Percentiles rank a stretch among this genome's conserved stretches.
phyloP scores from a whole-genome alignment of 2,888 invertebrate species.

The Microctonus aethiopoides region DNA sequence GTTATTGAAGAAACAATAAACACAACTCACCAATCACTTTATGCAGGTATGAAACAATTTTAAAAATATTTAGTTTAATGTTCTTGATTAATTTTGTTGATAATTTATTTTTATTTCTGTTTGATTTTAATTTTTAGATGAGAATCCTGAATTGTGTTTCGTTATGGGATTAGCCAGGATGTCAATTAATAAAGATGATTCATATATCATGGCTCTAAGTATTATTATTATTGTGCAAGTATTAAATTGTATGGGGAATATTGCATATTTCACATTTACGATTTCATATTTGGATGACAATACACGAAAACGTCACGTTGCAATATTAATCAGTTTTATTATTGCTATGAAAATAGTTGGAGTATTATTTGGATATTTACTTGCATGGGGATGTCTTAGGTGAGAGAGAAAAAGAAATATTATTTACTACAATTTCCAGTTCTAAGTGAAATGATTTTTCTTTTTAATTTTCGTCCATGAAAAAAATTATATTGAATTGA shows the following conservation, averaged over 20 bases:
- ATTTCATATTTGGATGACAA: constrained; percentile 75
- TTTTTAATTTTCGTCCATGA: not conserved
- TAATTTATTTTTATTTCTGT: not conserved
- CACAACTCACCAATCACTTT: constrained; percentile 51
- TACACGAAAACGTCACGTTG: constrained; percentile 68
- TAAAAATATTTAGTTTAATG: too few relatives aligned
- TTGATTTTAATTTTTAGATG: constrained; percentile 45
- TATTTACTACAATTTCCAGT: too few relatives aligned
- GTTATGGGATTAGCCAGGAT: constrained; percentile 42
- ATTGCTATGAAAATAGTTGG: constrained; percentile 56
- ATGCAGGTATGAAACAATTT: constrained; percentile 58
- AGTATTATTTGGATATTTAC: constrained; percentile 52
- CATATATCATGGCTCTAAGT: constrained; percentile 63
- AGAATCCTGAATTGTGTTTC: constrained; percentile 52
- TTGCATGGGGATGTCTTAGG: constrained; percentile 61
- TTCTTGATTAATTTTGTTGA: too few relatives aligned
- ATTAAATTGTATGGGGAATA: constrained; percentile 66
- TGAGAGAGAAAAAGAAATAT: constrained; percentile 38
- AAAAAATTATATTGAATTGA: not conserved
- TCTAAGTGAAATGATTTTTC: not conserved
- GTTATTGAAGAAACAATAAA: constrained; percentile 48
- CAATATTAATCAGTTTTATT: constrained; percentile 60
- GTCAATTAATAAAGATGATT: constrained; percentile 44
- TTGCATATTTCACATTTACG: constrained; percentile 71
- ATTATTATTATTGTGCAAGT: constrained; percentile 69